These are phyloP conservation scores for Rhincodon typus DNA, from an alignment of 2,797 vertebrate genomes.

Conservation along the genomic window DNA sequence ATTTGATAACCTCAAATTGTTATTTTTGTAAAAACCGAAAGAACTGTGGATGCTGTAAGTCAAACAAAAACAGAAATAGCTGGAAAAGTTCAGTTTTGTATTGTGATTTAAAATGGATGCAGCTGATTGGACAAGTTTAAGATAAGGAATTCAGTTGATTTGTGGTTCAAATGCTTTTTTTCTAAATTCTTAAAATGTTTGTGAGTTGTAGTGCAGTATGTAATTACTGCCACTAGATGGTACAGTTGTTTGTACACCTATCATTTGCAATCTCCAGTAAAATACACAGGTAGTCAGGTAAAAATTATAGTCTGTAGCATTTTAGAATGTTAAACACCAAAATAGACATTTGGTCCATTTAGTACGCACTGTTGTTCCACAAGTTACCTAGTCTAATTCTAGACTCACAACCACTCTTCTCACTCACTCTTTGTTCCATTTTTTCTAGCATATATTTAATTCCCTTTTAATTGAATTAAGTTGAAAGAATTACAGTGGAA, in stretches of 20 bases:
- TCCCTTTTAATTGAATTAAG: too few species aligned
- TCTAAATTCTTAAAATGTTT: background rate
- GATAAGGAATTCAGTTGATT: background rate
- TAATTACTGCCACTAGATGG: background rate
- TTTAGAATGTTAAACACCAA: background rate
- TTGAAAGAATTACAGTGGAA: too few species aligned
- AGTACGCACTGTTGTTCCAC: background rate
- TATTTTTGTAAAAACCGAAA: too few species aligned
- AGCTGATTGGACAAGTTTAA: background rate
- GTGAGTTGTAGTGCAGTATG: background rate
- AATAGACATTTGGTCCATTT: background rate
- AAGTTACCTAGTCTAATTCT: background rate
- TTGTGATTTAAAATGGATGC: background rate
- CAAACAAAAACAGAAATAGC: too few species aligned
- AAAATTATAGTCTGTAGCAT: background rate
- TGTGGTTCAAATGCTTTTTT: background rate
- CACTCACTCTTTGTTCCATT: background rate
- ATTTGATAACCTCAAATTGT: background rate
- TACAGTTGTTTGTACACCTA: background rate
- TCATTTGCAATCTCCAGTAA: background rate
- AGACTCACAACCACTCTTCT: background rate
- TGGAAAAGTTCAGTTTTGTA: background rate
- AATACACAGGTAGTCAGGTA: background rate
- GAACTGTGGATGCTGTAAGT: too few species aligned
- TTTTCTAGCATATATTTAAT: background rate